Evolutionary conservation across 2,113 vertebrate species (phyloP).

Genomic region (Hydrolagus affinis): DNA sequence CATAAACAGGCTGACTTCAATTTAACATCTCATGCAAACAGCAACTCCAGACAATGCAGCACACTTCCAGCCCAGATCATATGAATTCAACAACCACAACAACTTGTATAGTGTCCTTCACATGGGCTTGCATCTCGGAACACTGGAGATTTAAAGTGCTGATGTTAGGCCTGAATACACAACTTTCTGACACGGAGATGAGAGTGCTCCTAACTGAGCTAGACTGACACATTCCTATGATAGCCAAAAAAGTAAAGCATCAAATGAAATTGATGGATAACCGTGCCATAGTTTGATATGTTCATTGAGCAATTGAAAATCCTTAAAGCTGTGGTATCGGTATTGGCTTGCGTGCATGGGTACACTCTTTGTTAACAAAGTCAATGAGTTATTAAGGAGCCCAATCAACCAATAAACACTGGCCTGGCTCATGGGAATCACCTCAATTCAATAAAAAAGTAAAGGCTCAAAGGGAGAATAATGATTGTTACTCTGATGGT

Average conservation of each 20-base stretch:
- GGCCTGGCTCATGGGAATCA: not conserved
- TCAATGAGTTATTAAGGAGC: slow-evolving; percentile 10
- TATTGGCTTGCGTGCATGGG: slow-evolving; percentile 10
- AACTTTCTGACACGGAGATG: too few relatives aligned
- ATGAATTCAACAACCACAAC: too few relatives aligned
- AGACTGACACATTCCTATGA: not conserved
- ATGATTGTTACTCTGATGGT: not conserved
- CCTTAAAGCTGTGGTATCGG: not conserved
- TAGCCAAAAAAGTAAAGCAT: not conserved
- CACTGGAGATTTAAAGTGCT: too few relatives aligned
- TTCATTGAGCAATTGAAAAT: not conserved
- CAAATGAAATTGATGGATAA: not conserved
- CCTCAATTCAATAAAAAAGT: slow-evolving; percentile 3
- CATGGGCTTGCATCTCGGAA: too few relatives aligned
- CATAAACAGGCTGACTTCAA: too few relatives aligned
- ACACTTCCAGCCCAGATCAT: too few relatives aligned
- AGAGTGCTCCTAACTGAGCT: too few relatives aligned
- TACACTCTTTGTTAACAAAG: not conserved
- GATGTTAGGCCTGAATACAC: too few relatives aligned
- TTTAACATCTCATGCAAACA: too few relatives aligned
- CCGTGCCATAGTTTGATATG: not conserved
- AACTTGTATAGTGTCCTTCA: too few relatives aligned
- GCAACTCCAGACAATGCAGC: too few relatives aligned
- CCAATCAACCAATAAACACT: slow-evolving; percentile 11
- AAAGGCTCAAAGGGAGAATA: slow-evolving; percentile 13